Conservation (phyloP, 2,888 invertebrate genomes). For the Philopedon plagiatum region DNA sequence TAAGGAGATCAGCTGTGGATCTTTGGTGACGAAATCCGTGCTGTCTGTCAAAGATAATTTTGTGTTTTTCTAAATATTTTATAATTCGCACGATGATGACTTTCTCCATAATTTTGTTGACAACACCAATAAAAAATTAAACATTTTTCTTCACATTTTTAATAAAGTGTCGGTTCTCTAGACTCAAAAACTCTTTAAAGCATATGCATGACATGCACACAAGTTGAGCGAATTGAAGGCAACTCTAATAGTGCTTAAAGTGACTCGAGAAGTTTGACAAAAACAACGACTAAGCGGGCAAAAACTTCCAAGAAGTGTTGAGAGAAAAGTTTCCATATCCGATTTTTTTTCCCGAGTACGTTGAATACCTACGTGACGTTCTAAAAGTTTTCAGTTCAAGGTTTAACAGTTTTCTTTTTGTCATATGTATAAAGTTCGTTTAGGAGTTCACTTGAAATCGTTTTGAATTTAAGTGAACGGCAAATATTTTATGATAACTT, state of each 20-base stretch:
- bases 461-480: neutral
- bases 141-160: too few species aligned
- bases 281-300: slow-evolving; percentile 4
- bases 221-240: slow-evolving; percentile 22
- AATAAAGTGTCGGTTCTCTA: neutral
- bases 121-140: too few species aligned
- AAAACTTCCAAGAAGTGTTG: slow-evolving; percentile 7
- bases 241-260: slow-evolving; percentile 26
- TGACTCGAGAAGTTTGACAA: slow-evolving; percentile 21
- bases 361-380: slow-evolving; percentile 2
- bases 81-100: too few species aligned
- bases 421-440: neutral
- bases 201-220: slow-evolving; percentile 23
- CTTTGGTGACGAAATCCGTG: too few species aligned
- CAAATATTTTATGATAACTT: too few species aligned
- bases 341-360: slow-evolving; percentile 8
- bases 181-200: neutral
- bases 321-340: slow-evolving; percentile 20
- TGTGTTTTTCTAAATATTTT: too few species aligned
- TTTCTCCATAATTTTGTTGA: too few species aligned
- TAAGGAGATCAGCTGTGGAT: too few species aligned
- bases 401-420: neutral
- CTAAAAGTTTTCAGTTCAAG: neutral
- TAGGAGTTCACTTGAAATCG: neutral
- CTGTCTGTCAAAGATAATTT: too few species aligned